phyloP scores from a whole-genome alignment of 2,797 vertebrate genomes.

The Gobio occitaniae region DNA sequence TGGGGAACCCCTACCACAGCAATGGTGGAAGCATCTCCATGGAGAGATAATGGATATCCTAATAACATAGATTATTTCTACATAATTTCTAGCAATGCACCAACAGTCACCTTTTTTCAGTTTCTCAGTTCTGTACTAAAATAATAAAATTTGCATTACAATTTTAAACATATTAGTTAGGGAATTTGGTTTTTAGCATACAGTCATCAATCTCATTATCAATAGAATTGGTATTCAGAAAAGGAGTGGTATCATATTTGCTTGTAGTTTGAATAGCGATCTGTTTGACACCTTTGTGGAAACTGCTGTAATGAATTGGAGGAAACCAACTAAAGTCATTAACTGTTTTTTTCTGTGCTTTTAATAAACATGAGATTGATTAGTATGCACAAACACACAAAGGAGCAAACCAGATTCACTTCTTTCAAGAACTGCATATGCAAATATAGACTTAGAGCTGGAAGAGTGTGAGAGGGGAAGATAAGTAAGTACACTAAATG shows the following conservation, averaged over 20 bases:
- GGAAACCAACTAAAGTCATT: neutral
- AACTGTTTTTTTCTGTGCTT: conserved; percentile 22
- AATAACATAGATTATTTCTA: neutral
- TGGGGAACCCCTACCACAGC: neutral
- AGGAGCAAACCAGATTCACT: conserved; percentile 13
- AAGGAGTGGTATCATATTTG: neutral
- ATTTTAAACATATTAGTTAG: neutral
- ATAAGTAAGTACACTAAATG: conserved; percentile 16
- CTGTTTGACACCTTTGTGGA: conserved; percentile 2
- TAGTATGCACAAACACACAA: conserved; percentile 2
- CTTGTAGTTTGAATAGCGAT: neutral
- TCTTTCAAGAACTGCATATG: conserved; percentile 1
- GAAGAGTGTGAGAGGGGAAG: neutral
- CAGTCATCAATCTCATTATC: neutral
- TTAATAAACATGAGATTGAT: conserved; percentile 33
- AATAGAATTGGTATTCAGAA: neutral
- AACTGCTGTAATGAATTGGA: neutral
- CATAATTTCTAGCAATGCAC: neutral
- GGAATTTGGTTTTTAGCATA: neutral
- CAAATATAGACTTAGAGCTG: conserved; percentile 9
- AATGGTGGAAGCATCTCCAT: too few relatives aligned
- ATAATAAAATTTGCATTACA: neutral
- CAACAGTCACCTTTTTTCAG: neutral
- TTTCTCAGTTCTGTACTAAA: neutral
- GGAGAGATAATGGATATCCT: neutral